A percentile compares a stretch with the other conserved stretches of the same genome.
Evolutionary conservation across 2,888 invertebrate species (phyloP).

Genomic region (Acanthosoma haemorrhoidale): DNA sequence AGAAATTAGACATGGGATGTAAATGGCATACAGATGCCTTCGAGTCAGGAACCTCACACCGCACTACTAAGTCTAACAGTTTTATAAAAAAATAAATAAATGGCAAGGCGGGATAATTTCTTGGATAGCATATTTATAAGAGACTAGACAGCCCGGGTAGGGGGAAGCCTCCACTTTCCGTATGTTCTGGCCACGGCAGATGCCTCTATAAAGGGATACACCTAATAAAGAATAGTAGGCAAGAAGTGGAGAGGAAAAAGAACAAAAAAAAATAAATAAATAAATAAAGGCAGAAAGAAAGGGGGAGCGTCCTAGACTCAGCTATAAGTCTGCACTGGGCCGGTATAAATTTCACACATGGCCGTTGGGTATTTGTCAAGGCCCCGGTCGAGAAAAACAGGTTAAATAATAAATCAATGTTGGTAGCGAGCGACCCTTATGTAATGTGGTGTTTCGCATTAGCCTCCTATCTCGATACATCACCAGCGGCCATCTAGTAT

Average conservation of each 20-base stretch:
- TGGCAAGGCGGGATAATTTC: too few species aligned
- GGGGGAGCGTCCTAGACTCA: constrained; percentile 1
- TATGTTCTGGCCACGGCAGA: background rate
- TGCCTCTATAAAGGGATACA: background rate
- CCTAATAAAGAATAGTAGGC: constrained; percentile 5
- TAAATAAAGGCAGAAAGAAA: constrained; percentile 2
- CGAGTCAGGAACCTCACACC: too few species aligned
- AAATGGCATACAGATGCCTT: too few species aligned
- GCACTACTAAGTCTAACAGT: too few species aligned
- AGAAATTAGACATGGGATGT: too few species aligned
- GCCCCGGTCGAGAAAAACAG: constrained; percentile 8
- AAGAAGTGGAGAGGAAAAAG: too few species aligned
- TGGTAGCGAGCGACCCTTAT: too few species aligned
- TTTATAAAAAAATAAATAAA: too few species aligned
- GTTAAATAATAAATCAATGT: constrained; percentile 6
- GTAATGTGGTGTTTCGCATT: constrained; percentile 25
- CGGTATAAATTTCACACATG: constrained; percentile 9
- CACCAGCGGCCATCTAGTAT: too few species aligned
- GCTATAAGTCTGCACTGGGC: background rate
- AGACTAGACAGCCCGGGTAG: background rate
- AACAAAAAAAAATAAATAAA: background rate
- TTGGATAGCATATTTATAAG: too few species aligned
- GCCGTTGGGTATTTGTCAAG: constrained; percentile 3
- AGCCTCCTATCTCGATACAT: constrained; percentile 13
- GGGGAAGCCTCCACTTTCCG: background rate